A percentile compares a stretch with the other conserved stretches of the same genome.
These are phyloP conservation scores for Atta colombica DNA, from an alignment of 1,140 invertebrate genomes.

Conservation along the genomic window DNA sequence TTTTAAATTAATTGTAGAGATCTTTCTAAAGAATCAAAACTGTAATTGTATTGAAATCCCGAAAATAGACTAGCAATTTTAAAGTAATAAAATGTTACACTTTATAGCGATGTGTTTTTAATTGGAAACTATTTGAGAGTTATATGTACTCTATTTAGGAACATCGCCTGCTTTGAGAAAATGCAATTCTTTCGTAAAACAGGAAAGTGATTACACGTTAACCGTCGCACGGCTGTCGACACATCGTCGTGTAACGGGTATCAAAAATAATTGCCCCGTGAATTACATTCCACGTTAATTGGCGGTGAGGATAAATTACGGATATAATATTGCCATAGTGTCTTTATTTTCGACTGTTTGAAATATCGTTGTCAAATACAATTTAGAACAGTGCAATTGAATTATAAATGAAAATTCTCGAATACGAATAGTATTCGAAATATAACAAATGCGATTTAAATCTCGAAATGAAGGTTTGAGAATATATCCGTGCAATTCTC, in stretches of 20 bases:
- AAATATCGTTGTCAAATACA: not conserved
- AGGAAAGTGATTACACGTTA: not conserved
- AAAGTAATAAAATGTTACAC: not conserved
- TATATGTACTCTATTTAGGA: not conserved
- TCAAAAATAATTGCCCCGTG: conserved; percentile 53
- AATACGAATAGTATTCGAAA: not conserved
- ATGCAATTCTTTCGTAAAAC: conserved; percentile 8
- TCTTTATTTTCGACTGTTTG: conserved; percentile 29
- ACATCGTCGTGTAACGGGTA: conserved; percentile 49
- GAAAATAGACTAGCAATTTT: not conserved
- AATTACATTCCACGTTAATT: conserved; percentile 53
- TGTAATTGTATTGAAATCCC: not conserved
- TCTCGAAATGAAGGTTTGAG: not conserved
- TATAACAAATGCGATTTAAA: not conserved
- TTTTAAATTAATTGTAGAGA: no score
- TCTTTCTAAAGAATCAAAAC: not conserved
- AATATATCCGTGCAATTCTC: not conserved
- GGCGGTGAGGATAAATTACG: conserved; percentile 54
- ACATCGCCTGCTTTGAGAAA: not conserved
- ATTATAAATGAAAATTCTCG: not conserved
- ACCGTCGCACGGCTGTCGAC: conserved; percentile 38
- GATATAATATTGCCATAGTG: conserved; percentile 6
- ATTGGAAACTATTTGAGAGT: not conserved
- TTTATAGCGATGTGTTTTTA: not conserved
- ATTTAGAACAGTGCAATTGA: not conserved